Conservation (phyloP, 1,140 invertebrate species). For the Trialeurodes vaporariorum region DNA sequence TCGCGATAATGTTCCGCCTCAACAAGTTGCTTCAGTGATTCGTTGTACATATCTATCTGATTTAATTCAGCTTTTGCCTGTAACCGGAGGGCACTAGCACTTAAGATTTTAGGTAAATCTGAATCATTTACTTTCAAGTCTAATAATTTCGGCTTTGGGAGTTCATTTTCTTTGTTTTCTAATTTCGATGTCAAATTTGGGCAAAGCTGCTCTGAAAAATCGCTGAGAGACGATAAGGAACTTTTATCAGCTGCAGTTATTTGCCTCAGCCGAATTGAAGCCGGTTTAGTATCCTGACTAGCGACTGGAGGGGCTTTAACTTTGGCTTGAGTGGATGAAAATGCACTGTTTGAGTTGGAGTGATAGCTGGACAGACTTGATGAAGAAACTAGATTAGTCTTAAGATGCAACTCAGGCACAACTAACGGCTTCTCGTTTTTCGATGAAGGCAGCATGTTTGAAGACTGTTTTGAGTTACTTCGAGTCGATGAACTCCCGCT, state of each 20-base stretch:
- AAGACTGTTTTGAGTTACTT: background rate
- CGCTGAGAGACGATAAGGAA: background rate
- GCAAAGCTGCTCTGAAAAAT: background rate
- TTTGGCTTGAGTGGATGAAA: background rate
- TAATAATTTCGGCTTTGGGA: background rate
- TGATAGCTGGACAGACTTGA: background rate
- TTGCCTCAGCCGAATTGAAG: background rate
- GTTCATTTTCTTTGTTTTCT: background rate
- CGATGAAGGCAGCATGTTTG: no score
- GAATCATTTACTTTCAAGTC: no score
- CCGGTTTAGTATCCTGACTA: background rate
- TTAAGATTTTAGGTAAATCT: background rate
- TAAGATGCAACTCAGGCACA: background rate
- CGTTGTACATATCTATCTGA: background rate
- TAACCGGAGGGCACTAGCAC: background rate
- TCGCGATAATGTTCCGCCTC: background rate
- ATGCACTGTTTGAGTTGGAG: background rate
- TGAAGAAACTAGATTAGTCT: background rate
- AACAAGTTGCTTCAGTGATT: background rate
- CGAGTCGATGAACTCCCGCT: background rate
- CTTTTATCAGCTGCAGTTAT: background rate
- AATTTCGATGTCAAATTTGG: background rate
- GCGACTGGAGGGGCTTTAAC: no score
- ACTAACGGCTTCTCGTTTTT: background rate
- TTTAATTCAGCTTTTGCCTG: background rate